Evolutionary conservation across 64 coral and sea anemone genomes (phyloP).

Genomic region (Orbicella faveolata): DNA sequence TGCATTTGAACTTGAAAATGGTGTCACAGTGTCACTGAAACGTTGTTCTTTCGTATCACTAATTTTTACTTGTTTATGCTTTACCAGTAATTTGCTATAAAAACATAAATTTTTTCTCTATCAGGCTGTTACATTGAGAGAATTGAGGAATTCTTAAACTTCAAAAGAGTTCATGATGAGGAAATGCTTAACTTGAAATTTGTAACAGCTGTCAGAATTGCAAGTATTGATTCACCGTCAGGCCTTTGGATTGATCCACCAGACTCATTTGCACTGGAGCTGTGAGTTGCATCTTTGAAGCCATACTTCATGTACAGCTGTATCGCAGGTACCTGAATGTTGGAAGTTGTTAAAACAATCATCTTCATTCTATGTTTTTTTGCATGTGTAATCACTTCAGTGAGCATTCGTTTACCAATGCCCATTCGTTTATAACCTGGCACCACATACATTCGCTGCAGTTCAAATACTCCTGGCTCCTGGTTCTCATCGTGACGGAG

Average conservation of each 20-base stretch:
- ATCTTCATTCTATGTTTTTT: neutral
- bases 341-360: slow-evolving; percentile 11
- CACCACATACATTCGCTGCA: slow-evolving; percentile 38
- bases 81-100: too few species aligned
- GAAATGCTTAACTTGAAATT: neutral
- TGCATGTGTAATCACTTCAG: neutral
- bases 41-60: too few species aligned
- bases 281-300: neutral
- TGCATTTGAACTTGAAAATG: too few species aligned
- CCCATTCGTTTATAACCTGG: slow-evolving; percentile 4
- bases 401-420: slow-evolving; percentile 2
- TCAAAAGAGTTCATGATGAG: neutral
- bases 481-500: neutral
- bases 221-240: neutral
- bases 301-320: slow-evolving; percentile 20
- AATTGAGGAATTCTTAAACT: too few species aligned
- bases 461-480: slow-evolving; percentile 7
- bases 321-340: neutral
- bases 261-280: neutral
- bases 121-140: too few species aligned
- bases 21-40: too few species aligned
- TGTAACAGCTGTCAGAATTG: neutral
- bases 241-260: neutral
- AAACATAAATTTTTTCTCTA: too few species aligned
- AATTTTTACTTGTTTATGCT: too few species aligned